Percentiles rank a stretch among this genome's conserved stretches.
Evolutionary conservation across 1,140 invertebrate species (phyloP).

Genomic region (Drosophila micromelanica): DNA sequence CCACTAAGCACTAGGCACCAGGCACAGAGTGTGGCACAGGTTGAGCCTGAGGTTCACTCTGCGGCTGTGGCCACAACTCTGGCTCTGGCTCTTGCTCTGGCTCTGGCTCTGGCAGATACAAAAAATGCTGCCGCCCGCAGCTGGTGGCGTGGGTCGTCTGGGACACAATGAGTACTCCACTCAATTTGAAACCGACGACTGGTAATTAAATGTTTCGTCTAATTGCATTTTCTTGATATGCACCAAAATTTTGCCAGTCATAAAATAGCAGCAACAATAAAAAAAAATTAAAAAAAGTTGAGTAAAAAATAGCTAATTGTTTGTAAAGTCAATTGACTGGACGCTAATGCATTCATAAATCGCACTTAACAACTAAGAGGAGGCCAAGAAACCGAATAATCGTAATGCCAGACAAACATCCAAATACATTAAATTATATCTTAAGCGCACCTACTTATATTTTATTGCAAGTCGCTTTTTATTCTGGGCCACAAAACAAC

Average conservation of each 20-base stretch:
- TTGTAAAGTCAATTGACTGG: conserved; percentile 60
- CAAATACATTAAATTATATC: conserved; percentile 50
- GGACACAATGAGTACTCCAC: conserved; percentile 19
- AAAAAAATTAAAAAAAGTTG: conserved; percentile 4
- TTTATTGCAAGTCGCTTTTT: conserved; percentile 29
- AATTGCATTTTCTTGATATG: conserved; percentile 64
- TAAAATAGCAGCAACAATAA: conserved; percentile 48
- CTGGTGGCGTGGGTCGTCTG: conserved; percentile 12
- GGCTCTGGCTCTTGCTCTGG: conserved; percentile 5
- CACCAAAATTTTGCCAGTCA: conserved; percentile 67
- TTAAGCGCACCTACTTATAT: conserved; percentile 46
- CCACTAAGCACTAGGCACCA: conserved; percentile 1
- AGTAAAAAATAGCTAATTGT: conserved; percentile 28
- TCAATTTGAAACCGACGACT: conserved; percentile 14
- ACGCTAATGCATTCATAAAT: conserved; percentile 74
- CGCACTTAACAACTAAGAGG: conserved; percentile 25
- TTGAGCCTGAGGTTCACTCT: conserved; percentile 14
- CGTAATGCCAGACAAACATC: conserved; percentile 1
- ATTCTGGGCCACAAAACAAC: background rate
- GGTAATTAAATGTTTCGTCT: conserved; percentile 70
- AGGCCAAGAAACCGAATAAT: conserved; percentile 18
- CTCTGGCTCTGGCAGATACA: background rate
- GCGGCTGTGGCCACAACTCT: background rate
- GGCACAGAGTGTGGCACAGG: conserved; percentile 32
- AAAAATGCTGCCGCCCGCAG: conserved; percentile 19